Conservation (phyloP, 2,797 vertebrate genomes). For the Morelia viridis region DNA sequence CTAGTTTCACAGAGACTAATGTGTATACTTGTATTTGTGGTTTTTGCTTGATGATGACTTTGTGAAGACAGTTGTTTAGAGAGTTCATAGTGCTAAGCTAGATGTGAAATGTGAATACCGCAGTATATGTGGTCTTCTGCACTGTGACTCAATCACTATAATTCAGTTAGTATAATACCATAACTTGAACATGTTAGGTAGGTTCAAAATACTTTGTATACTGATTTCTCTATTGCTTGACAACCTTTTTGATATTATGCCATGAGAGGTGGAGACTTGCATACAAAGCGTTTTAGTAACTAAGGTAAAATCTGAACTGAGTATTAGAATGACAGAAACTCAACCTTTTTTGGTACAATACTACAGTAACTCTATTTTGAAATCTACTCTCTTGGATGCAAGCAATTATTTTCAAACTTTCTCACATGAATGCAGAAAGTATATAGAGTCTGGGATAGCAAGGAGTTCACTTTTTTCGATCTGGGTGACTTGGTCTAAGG, state of each 20-base stretch:
- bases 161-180: background rate
- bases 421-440: background rate
- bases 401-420: background rate
- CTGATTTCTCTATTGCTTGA: background rate
- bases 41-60: background rate
- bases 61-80: background rate
- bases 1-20: background rate
- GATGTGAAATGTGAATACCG: background rate
- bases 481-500: background rate
- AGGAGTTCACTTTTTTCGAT: background rate
- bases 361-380: background rate
- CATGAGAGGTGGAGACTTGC: background rate
- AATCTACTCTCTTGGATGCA: background rate
- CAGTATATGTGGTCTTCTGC: background rate
- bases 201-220: background rate
- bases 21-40: background rate
- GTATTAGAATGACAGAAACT: background rate
- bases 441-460: background rate
- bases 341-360: background rate
- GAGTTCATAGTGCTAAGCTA: background rate
- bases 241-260: background rate
- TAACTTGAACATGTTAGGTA: background rate
- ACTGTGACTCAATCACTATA: background rate
- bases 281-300: background rate
- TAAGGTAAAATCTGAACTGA: background rate